Evolutionary conservation across 2,888 invertebrate species (phyloP), one percentile per base, ranked within the genome.

Genomic region (Sclerodermus sp.): DNA sequence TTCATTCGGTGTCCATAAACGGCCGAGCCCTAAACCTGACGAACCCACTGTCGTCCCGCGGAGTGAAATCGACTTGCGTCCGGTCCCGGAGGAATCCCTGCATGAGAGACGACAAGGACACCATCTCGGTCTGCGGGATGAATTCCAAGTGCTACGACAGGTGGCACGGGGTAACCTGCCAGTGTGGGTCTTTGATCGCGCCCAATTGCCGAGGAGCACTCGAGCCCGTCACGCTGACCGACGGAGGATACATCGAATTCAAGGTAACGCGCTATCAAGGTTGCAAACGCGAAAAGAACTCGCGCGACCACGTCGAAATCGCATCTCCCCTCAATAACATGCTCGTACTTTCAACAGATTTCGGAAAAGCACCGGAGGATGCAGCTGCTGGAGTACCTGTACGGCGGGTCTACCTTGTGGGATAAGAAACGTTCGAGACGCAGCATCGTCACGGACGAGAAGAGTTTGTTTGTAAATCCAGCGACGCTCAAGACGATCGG

Each of bases 1-100:
- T 96, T 60, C 93, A 95, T 70, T 93, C 93, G 62, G 89, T 96
- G 1, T 86, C 90, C 0, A 85, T 96, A 46, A 95, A 96, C 70
- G 95, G 94, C 2, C 84, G 93, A 16, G 81, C 87, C 1, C 74
- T 95, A 17, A 94, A 95, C 72, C 80, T 95, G 45, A 90, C 90
- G 51, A 87, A 83, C 61, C 92, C 94, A 0, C 64, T 91, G 1
- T 81, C 86, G 43, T 86, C 90, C 2, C 82, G 86, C 4, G 88
- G 88, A 1, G 86, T 95, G 2, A 85, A 87, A 50, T 81, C 87
- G 13, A 89, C 88, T 6, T 96, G 96, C 73, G 85, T 86, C 44
- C 83, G 93, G 52, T 85, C 85, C 51, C 82, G 84, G 64, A 82
- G 82, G 61, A 86, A 85, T 31, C 84, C 86, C 0, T 91, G 91